Conservation (phyloP, 1,140 invertebrate species). For the Melanaphis sacchari region DNA sequence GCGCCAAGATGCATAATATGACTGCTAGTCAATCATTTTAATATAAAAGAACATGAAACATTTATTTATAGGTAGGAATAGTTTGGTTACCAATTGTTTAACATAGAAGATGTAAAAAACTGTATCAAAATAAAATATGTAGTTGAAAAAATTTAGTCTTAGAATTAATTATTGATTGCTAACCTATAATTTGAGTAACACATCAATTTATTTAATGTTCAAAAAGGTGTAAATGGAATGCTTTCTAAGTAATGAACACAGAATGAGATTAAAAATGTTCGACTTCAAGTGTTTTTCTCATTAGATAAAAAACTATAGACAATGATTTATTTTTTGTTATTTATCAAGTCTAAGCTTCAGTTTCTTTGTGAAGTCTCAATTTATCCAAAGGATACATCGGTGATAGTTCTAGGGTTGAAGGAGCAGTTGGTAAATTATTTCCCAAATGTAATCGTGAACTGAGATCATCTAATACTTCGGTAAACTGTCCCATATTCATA, state of each 20-base stretch:
- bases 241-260: slow-evolving; percentile 45
- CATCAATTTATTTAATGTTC: slow-evolving; percentile 22
- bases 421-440: slow-evolving; percentile 79
- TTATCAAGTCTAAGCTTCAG: slow-evolving; percentile 73
- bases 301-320: not conserved
- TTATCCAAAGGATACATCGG: slow-evolving; percentile 77
- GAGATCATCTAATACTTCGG: slow-evolving; percentile 74
- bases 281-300: slow-evolving; percentile 5
- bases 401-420: slow-evolving; percentile 82
- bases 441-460: slow-evolving; percentile 72
- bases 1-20: not conserved
- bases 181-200: not conserved
- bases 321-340: not conserved
- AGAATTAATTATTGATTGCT: slow-evolving; percentile 20
- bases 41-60: not conserved
- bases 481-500: slow-evolving; percentile 80
- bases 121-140: slow-evolving; percentile 3
- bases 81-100: not conserved
- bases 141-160: slow-evolving; percentile 32
- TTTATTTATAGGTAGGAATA: slow-evolving; percentile 25
- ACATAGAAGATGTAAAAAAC: not conserved
- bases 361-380: slow-evolving; percentile 78
- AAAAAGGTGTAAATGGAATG: slow-evolving; percentile 34
- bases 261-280: slow-evolving; percentile 47
- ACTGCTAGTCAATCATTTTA: slow-evolving; percentile 18